Conservation (phyloP, 2,797 vertebrate genomes). For the Enteromius trimaculatus region DNA sequence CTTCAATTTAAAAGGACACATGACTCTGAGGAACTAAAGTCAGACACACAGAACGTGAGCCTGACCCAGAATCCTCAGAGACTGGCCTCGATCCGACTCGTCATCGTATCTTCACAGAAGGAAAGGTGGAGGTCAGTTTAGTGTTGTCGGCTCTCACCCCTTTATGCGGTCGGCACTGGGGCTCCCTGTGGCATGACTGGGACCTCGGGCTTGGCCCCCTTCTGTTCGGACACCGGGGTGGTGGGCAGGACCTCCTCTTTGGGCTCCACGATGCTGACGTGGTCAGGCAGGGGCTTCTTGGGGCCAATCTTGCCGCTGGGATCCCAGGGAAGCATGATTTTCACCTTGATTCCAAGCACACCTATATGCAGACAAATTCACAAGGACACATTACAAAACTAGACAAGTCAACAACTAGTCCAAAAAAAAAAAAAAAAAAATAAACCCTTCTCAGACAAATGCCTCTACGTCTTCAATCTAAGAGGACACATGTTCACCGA, state of each 20-base stretch:
- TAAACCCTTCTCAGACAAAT: conserved; percentile 73
- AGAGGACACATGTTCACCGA: conserved; percentile 44
- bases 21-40: conserved; percentile 42
- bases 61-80: conserved; percentile 23
- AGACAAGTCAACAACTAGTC: neutral
- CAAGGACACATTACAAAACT: neutral
- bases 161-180: conserved; percentile 83
- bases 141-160: conserved; percentile 50
- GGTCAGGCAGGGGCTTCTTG: conserved; percentile 98
- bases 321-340: conserved; percentile 99
- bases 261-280: conserved; percentile 97
- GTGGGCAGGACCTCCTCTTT: conserved; percentile 96
- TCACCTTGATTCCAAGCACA: conserved; percentile 97
- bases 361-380: conserved; percentile 71
- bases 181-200: conserved; percentile 90
- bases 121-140: neutral
- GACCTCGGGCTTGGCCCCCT: conserved; percentile 93
- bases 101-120: conserved; percentile 73
- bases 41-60: conserved; percentile 64
- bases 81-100: conserved; percentile 64
- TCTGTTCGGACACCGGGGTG: conserved; percentile 97
- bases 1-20: conserved; percentile 59
- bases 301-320: conserved; percentile 97
- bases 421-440: rapidly evolving
- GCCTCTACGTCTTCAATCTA: conserved; percentile 67